These are phyloP conservation scores for Cydia splendana DNA, from an alignment of 1,140 invertebrate species.

Conservation along the genomic window DNA sequence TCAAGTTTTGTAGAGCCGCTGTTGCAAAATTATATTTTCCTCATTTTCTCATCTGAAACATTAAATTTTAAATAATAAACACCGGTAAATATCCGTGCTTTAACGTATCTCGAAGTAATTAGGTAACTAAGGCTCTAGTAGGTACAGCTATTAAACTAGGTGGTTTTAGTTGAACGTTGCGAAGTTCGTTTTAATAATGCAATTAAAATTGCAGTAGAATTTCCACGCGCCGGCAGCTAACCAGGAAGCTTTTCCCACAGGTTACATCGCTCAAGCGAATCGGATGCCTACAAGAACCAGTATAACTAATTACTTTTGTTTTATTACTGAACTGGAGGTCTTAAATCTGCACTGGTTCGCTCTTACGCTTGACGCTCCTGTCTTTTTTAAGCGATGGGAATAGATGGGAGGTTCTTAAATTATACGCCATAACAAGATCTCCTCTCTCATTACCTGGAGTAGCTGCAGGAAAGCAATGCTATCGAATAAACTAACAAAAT, in stretches of 20 bases:
- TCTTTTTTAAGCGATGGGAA: not conserved
- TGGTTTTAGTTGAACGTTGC: slow-evolving; percentile 3
- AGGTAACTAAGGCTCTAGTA: not conserved
- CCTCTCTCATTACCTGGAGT: not conserved
- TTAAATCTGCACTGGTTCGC: not conserved
- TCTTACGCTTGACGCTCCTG: not conserved
- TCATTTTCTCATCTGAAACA: not conserved
- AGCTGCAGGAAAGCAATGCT: not conserved
- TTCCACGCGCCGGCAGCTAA: not conserved
- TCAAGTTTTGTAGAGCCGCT: not conserved
- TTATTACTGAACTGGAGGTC: too few relatives aligned
- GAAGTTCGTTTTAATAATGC: not conserved
- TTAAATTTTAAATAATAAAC: not conserved
- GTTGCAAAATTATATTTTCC: not conserved
- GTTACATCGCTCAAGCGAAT: not conserved
- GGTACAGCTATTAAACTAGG: slow-evolving; percentile 4
- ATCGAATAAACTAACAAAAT: not conserved
- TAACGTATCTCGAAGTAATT: slow-evolving; percentile 10
- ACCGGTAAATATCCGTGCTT: not conserved
- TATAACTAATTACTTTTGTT: not conserved
- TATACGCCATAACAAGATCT: slow-evolving; percentile 8
- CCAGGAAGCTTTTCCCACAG: not conserved
- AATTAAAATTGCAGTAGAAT: not conserved
- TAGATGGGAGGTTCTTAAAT: not conserved
- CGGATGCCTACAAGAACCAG: not conserved